phyloP scores from a whole-genome alignment of 2,113 vertebrate genomes.

The Megaptera novaeangliae region DNA sequence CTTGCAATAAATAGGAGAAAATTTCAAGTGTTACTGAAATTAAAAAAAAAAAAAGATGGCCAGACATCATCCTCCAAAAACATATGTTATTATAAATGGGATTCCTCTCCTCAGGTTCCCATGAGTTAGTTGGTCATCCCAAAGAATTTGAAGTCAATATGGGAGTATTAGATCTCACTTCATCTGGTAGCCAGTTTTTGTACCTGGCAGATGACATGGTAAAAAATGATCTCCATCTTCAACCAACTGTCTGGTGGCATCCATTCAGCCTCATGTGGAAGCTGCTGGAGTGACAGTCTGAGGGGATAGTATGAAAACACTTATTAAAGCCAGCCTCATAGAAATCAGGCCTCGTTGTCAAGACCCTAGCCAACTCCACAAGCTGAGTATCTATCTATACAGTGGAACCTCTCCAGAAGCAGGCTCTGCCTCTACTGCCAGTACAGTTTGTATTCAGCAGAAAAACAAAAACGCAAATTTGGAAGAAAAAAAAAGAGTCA shows the following conservation, averaged over 20 bases:
- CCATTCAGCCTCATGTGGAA: neutral
- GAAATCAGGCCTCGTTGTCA: neutral
- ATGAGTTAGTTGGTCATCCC: neutral
- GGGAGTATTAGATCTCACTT: neutral
- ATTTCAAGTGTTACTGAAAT: neutral
- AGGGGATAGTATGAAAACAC: neutral
- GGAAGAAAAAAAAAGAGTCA: neutral
- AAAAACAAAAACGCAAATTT: neutral
- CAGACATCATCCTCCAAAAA: neutral
- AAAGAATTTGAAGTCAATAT: neutral
- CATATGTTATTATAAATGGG: neutral
- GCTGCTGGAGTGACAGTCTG: neutral
- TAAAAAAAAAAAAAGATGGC: neutral
- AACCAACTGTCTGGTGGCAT: neutral
- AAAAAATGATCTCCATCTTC: neutral
- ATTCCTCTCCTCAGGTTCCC: neutral
- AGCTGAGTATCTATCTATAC: too few species aligned
- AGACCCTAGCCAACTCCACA: neutral
- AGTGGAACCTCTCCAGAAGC: neutral
- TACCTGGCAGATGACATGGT: neutral
- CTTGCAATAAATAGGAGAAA: neutral
- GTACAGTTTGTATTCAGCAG: neutral
- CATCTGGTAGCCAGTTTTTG: neutral
- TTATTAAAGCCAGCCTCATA: neutral
- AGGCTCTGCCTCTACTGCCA: neutral